Base-by-base conservation (phyloP, 1,140 invertebrate genomes). In the Teleogryllus occipitalis region DNA sequence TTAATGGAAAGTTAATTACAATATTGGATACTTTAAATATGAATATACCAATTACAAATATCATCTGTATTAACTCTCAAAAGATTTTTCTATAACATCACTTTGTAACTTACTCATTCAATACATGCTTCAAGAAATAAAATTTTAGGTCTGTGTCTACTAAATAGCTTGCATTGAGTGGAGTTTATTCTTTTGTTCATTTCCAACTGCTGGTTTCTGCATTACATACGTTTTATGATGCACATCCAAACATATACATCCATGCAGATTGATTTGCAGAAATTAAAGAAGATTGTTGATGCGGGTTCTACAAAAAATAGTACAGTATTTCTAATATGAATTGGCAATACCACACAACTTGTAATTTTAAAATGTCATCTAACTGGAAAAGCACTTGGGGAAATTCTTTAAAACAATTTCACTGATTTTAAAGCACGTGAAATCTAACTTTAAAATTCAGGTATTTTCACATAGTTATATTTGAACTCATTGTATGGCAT, bases 401-500 rank as follows among this genome's bases (percentile, higher is more conserved):
- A 14, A 18, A 65, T 65, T 65, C 7, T 18, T 65, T 65, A 65
- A 65, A 65, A 65, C 54, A 65, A 65, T 65, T 65, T 65, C 10
- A 65, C 18, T 3, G 18, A 65, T 65, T 65, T 65, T 65, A 65
- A 65, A 65, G 54, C 54, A 65, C 7, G 54, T 65, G 54, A 65
- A 65, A 14, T 18, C 54, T 65, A 65, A 65, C 18, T 65, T 14
- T 65, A 65, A 65, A 65, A 65, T 65, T 65, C 54, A 65, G 54
- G 54, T 65, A 14, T 18, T 65, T 18, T 14, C 54, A 65, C 27
- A 39, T 39, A 65, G 10, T 65, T 65, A 18, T 65, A 65, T 65
- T 65, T 65, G 54, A 65, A 65, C 54, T 65, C 18, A 65, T 65
- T 65, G 54, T 65, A 65, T 65, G 54, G 54, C 54, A 65, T 65